Base-by-base conservation (phyloP, 2,113 vertebrate genomes). In the Sisor rabdophorus region DNA sequence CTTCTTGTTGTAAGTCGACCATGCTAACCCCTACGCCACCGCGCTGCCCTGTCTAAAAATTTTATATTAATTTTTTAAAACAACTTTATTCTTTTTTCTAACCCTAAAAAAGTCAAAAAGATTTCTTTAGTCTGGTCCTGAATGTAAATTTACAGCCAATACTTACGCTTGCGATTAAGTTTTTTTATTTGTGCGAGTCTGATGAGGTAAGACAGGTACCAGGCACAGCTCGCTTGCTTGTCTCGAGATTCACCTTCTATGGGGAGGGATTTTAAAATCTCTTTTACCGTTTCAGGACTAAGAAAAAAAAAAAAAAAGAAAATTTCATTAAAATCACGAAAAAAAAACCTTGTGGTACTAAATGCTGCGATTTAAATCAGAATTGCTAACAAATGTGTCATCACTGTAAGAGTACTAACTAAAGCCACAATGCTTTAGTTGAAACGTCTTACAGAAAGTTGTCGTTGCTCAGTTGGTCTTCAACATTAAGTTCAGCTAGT, bases 191-290 rank as follows among this genome's bases (percentile, higher is more conserved):
- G 84, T 24, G 88, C 88, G 79, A 96, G 87, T 83, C 86, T 95
- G 74, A 98, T 79, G 22, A 99, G 93, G 36, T 89, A 82, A 17
- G 93, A 90, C 59, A 98, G 86, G 78, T 95, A 98, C 91, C 93
- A 98, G 50, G 94, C 82, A 55, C 93, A 94, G 10, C 94, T 88
- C 0, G 90, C 87, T 44, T 85, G 90, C 74, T 79, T 90, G 64
- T 95, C 92, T 77, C 91, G 87, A 2, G 75, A 89, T 81, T 81
- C 89, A 20, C 84, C 85, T 1, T 77, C 79, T 16, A 61, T 15
- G 22, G 94, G 91, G 82, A 97, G 59, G 26, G 77, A 88, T 77
- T 93, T 92, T 77, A 98, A 52, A 4, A 92, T 90, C 84, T 89
- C 88, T 83, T 94, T 74, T 28, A 97, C 90, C 79, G 89, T 92